These are phyloP conservation scores for Sinosuthora webbiana DNA, from an alignment of 2,113 vertebrate species.

Conservation along the genomic window DNA sequence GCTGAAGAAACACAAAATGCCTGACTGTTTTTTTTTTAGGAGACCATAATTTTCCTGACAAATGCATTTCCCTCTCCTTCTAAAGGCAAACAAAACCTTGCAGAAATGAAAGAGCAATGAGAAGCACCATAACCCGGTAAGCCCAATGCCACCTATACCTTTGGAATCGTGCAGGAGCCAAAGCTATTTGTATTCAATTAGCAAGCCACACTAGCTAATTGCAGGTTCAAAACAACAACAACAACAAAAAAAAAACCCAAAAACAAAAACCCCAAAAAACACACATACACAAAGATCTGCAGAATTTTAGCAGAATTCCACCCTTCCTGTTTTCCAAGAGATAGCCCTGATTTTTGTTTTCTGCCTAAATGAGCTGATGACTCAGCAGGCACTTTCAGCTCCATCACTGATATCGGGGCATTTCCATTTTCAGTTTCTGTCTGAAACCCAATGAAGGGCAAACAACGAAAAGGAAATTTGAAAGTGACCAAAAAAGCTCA, in stretches of 20 bases:
- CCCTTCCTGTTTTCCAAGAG: slow-evolving; percentile 27
- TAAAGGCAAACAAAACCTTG: background rate
- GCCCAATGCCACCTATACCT: background rate
- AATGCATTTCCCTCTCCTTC: background rate
- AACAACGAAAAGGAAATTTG: background rate
- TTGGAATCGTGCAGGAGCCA: background rate
- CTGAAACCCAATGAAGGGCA: background rate
- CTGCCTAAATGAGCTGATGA: background rate
- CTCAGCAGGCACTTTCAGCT: background rate
- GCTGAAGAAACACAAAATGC: background rate
- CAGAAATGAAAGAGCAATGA: background rate
- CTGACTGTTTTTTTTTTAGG: background rate
- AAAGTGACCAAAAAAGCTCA: background rate
- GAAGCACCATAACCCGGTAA: background rate
- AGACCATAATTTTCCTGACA: background rate
- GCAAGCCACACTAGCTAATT: background rate
- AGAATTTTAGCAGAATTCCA: slow-evolving; percentile 7
- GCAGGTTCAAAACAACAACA: background rate
- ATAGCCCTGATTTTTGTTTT: background rate
- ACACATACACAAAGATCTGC: background rate
- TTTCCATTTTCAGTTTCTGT: background rate
- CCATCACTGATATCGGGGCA: background rate
- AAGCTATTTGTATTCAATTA: background rate
- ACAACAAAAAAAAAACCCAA: too few relatives aligned
- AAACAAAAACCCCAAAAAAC: too few relatives aligned